phyloP scores from a whole-genome alignment of 2,113 vertebrate genomes.

The Embiotoca jacksoni region DNA sequence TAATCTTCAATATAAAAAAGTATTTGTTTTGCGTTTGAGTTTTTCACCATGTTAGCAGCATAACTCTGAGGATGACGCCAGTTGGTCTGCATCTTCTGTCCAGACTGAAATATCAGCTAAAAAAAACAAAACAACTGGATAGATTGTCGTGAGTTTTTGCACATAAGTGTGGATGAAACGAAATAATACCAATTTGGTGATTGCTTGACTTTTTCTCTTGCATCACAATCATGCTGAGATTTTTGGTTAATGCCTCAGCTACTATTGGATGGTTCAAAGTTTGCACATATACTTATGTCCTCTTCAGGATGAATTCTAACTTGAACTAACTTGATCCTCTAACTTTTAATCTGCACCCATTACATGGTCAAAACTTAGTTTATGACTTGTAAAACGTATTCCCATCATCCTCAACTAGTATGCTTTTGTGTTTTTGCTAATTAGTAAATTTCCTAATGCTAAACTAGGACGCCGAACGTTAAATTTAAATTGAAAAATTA shows the following conservation, averaged over 20 bases:
- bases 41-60: background rate
- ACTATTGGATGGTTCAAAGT: too few species aligned
- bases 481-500: too few species aligned
- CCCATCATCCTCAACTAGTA: too few species aligned
- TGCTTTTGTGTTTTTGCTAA: too few species aligned
- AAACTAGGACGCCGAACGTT: too few species aligned
- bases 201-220: background rate
- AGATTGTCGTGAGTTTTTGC: background rate
- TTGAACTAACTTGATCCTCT: background rate
- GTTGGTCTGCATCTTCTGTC: background rate
- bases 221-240: too few species aligned
- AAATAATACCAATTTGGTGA: background rate
- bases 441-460: too few species aligned
- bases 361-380: background rate
- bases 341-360: background rate
- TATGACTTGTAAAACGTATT: background rate
- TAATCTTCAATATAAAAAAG: background rate
- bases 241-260: too few species aligned
- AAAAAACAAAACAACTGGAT: background rate
- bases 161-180: background rate
- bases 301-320: too few species aligned
- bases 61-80: too few species aligned
- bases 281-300: too few species aligned
- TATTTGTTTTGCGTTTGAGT: background rate
- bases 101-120: background rate